Percentiles rank a stretch among this genome's conserved stretches.
These are phyloP conservation scores for Tetrax tetrax DNA, from an alignment of 2,113 vertebrate genomes.

Conservation along the genomic window DNA sequence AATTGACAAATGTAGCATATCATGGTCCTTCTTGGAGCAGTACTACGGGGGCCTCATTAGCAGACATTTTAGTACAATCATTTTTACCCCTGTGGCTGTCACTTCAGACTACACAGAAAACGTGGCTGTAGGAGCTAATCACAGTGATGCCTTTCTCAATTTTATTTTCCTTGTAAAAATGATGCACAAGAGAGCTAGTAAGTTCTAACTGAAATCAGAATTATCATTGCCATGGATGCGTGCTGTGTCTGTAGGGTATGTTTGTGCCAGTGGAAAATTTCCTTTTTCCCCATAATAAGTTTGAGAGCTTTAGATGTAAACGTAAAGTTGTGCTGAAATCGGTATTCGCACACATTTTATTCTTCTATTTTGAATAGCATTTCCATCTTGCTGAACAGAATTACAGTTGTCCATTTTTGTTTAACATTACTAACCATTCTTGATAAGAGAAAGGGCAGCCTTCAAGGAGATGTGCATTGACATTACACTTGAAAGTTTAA, in stretches of 20 bases:
- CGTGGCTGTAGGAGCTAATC: conserved; percentile 72
- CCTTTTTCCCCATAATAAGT: background rate
- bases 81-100: conserved; percentile 70
- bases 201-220: conserved; percentile 74
- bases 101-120: conserved; percentile 71
- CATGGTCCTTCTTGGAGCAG: conserved; percentile 66
- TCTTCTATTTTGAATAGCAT: background rate
- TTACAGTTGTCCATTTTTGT: background rate
- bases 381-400: background rate
- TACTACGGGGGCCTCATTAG: conserved; percentile 74
- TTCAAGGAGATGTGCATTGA: background rate
- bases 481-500: background rate
- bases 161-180: conserved; percentile 65
- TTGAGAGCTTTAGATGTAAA: background rate
- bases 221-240: conserved; percentile 67
- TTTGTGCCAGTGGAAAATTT: conserved; percentile 39
- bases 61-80: conserved; percentile 68
- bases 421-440: background rate
- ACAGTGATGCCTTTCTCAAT: conserved; percentile 61
- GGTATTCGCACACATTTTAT: background rate
- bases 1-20: conserved; percentile 67
- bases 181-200: conserved; percentile 64
- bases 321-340: conserved; percentile 10
- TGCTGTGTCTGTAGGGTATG: conserved; percentile 47
- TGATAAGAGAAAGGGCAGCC: background rate